Evolutionary conservation across 2,888 invertebrate species (phyloP), one percentile per base, ranked within the genome.

Genomic region (Orthonevra nobilis): DNA sequence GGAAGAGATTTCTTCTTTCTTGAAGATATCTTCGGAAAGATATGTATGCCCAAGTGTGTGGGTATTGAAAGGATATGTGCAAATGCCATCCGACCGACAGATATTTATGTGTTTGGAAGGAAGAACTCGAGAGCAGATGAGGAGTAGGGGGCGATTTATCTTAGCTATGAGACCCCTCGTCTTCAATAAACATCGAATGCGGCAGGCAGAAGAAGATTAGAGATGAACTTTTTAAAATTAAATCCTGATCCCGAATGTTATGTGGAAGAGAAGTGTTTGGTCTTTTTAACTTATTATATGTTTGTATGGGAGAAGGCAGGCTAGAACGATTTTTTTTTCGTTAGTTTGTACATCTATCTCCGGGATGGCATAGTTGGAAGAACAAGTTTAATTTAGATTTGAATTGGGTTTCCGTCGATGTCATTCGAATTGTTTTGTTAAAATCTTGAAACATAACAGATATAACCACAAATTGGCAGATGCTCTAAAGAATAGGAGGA

Each of bases 211-310:
- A 63, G 34, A 46, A 70, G 77, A 70, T 77, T 77, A 70, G 70
- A 77, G 58, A 70, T 60, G 77, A 77, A 77, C 64, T 70, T 70
- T 77, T 70, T 77, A 46, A 64, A 77, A 77, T 70, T 66, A 70
- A 77, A 77, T 77, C 64, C 70, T 52, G 30, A 66, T 58, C 44
- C 19, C 63, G 75, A 77, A 77, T 69, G 50, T 72, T 61, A 40
- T 46, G 36, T 68, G 56, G 60, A 32, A 26, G 36, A 23, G 7
- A 40, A 20, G 38, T 54, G 54, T 23, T 48, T 56, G 52, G 60
- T 66, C 52, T 36, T 52, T 52, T 30, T 38, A 6, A 40, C 38
- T 44, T 60, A 61, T 42, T 42, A 42, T 15, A n/a, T n/a, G n/a
- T n/a, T n/a, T n/a, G n/a, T n/a, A n/a, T n/a, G n/a, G n/a, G n/a